These are phyloP conservation scores for Nematopogon swammerdamellus DNA, from an alignment of 2,888 invertebrate genomes.

Conservation along the genomic window DNA sequence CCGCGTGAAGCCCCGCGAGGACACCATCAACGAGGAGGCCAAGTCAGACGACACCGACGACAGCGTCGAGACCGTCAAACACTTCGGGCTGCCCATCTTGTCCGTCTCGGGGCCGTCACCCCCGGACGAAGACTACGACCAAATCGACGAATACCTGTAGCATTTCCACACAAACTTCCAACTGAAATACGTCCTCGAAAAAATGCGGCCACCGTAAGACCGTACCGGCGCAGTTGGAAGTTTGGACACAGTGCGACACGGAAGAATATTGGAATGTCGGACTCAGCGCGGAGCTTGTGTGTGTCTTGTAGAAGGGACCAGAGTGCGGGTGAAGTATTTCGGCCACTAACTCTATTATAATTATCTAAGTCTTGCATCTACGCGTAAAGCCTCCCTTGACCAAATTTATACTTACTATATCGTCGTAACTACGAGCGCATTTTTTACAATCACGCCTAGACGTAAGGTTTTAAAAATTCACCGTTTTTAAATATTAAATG, in stretches of 20 bases:
- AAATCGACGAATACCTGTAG: slow-evolving; percentile 63
- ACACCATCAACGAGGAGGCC: slow-evolving; percentile 46
- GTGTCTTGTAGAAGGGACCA: neutral
- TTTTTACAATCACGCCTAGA: neutral
- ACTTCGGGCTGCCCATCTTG: slow-evolving; percentile 71
- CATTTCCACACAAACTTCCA: slow-evolving; percentile 51
- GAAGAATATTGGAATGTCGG: too few species aligned
- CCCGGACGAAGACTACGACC: slow-evolving; percentile 65
- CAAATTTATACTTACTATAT: neutral
- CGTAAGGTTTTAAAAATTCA: neutral
- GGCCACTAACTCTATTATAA: too few species aligned
- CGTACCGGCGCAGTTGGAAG: neutral
- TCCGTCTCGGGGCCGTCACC: slow-evolving; percentile 79
- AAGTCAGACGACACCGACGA: slow-evolving; percentile 36
- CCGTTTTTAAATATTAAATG: neutral
- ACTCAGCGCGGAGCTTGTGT: too few species aligned
- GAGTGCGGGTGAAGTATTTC: neutral
- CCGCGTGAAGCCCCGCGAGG: slow-evolving; percentile 37
- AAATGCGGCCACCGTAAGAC: slow-evolving; percentile 16
- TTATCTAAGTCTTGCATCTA: neutral
- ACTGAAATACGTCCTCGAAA: slow-evolving; percentile 50
- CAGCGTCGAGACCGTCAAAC: slow-evolving; percentile 53
- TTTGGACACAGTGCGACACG: neutral
- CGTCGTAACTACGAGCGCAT: neutral
- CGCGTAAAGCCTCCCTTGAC: neutral